A percentile compares a stretch with the other conserved stretches of the same genome.
Conservation (phyloP, 2,888 invertebrate species). For the Salticus scenicus region DNA sequence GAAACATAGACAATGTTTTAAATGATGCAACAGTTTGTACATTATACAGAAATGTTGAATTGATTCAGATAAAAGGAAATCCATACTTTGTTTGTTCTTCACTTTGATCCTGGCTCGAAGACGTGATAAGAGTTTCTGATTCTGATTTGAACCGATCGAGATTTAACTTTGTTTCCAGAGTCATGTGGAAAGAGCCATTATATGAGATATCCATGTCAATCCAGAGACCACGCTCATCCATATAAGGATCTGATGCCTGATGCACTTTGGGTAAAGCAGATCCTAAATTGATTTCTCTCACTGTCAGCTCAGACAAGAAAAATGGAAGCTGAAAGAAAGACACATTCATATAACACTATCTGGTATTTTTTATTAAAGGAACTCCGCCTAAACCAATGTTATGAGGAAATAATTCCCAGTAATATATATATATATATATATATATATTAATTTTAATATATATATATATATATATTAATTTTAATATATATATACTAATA, state of each 20-base stretch:
- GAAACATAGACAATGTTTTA: too few relatives aligned
- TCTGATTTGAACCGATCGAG: conserved; percentile 81
- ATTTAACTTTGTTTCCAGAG: conserved; percentile 91
- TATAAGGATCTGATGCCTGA: conserved; percentile 81
- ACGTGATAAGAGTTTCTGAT: conserved; percentile 29
- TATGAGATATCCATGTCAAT: conserved; percentile 88
- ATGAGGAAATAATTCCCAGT: not conserved
- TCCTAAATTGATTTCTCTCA: conserved; percentile 85
- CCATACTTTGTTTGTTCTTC: conserved; percentile 23
- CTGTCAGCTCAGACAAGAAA: conserved; percentile 88
- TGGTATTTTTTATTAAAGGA: too few relatives aligned
- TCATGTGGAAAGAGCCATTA: conserved; percentile 80
- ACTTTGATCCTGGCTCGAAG: conserved; percentile 25
- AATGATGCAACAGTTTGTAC: too few relatives aligned
- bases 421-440: too few relatives aligned
- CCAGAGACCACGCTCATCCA: conserved; percentile 91
- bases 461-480: not conserved
- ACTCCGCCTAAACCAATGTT: not conserved
- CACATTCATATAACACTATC: too few relatives aligned
- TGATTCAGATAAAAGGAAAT: too few relatives aligned
- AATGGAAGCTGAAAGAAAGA: conserved; percentile 82
- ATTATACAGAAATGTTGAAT: too few relatives aligned
- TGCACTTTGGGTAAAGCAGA: conserved; percentile 82
- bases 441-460: not conserved
- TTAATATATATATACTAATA: too few relatives aligned